Percentiles rank a stretch among this genome's conserved stretches.
Conservation (phyloP, 2,888 invertebrate genomes). For the Nomada ferruginata region DNA sequence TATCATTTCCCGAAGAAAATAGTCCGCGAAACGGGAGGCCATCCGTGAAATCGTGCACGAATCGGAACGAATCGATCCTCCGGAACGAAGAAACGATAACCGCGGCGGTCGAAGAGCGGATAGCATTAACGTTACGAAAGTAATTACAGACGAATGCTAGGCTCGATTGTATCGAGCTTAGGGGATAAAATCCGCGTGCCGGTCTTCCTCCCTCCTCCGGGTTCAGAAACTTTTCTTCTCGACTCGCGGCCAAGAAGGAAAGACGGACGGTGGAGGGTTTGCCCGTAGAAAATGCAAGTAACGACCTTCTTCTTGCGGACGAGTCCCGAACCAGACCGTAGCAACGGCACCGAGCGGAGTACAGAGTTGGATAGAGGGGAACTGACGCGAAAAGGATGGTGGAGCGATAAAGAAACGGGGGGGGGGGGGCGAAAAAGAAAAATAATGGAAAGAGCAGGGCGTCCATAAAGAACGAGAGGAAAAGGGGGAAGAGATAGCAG, state of each 20-base stretch:
- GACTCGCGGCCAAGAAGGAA: conserved; percentile 28
- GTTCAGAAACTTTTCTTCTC: conserved; percentile 44
- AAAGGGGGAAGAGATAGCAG: conserved; percentile 73
- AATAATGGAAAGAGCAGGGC: conserved; percentile 67
- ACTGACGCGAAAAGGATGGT: conserved; percentile 4
- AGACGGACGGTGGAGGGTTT: conserved; percentile 5
- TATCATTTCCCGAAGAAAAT: background rate
- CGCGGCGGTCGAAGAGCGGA: background rate
- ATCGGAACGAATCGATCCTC: background rate
- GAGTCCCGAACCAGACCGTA: conserved; percentile 6
- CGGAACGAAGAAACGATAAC: conserved; percentile 6
- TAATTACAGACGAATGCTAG: conserved; percentile 48
- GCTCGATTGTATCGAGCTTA: conserved; percentile 48
- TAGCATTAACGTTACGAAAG: conserved; percentile 40
- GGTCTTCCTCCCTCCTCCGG: background rate
- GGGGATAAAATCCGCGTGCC: conserved; percentile 34
- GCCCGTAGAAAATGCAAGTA: conserved; percentile 57
- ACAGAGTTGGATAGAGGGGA: conserved; percentile 7
- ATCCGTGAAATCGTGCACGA: conserved; percentile 4
- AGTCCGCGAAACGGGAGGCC: background rate
- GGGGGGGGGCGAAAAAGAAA: conserved; percentile 34
- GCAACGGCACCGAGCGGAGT: background rate
- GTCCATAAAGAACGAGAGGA: conserved; percentile 54
- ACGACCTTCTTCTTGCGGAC: conserved; percentile 50
- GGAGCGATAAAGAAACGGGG: conserved; percentile 60